A percentile compares a stretch with the other conserved stretches of the same genome.
Conservation (phyloP, 2,888 invertebrate genomes). For the Tetrapedia diversipes region DNA sequence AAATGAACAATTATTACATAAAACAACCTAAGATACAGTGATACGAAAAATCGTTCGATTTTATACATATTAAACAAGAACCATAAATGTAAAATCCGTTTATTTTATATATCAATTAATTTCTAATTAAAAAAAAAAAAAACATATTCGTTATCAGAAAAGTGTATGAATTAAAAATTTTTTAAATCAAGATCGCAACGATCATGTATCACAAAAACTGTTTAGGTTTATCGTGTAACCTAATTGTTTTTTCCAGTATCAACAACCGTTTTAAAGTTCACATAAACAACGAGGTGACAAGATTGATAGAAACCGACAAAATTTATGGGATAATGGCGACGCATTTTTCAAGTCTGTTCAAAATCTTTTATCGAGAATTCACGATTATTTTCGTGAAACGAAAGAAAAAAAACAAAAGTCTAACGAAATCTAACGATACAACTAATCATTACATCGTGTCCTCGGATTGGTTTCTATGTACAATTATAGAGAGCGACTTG, state of each 20-base stretch:
- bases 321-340: constrained; percentile 30
- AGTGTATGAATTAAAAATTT: too few relatives aligned
- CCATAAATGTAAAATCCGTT: background rate
- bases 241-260: background rate
- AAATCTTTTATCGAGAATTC: constrained; percentile 1
- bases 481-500: constrained; percentile 75
- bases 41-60: background rate
- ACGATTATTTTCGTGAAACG: background rate
- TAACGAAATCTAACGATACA: constrained; percentile 26
- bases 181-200: background rate
- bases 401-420: constrained; percentile 1
- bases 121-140: too few relatives aligned
- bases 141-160: too few relatives aligned
- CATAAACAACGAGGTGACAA: background rate
- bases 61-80: background rate
- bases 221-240: background rate
- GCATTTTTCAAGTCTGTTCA: too few relatives aligned
- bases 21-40: background rate
- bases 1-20: background rate
- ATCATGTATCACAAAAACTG: background rate
- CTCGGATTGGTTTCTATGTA: constrained; percentile 55
- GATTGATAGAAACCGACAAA: background rate
- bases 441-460: background rate
- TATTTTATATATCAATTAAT: background rate
- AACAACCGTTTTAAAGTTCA: background rate